Percentiles rank a stretch among this genome's conserved stretches.
phyloP scores from a whole-genome alignment of 1,140 invertebrate genomes.

The Microplitis mediator region DNA sequence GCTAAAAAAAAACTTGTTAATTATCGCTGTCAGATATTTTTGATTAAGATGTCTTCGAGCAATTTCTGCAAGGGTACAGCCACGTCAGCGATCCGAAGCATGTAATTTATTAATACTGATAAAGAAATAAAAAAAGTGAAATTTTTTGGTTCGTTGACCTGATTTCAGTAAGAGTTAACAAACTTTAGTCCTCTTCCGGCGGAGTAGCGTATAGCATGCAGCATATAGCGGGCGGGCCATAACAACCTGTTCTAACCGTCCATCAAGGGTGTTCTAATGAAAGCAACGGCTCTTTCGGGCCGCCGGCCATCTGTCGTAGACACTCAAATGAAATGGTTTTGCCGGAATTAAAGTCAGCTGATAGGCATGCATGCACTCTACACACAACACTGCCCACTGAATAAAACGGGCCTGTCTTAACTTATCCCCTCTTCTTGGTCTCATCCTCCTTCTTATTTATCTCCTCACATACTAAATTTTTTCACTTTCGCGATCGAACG shows the following conservation, averaged over 20 bases:
- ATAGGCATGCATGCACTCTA: slow-evolving; percentile 42
- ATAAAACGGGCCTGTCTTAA: too few species aligned
- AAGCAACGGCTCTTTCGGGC: slow-evolving; percentile 59
- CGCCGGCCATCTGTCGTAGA: slow-evolving; percentile 59
- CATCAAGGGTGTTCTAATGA: slow-evolving; percentile 52
- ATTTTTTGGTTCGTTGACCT: slow-evolving; percentile 25
- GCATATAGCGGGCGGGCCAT: slow-evolving; percentile 32
- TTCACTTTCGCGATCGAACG: too few species aligned
- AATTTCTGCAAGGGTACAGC: too few species aligned
- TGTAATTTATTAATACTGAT: background rate
- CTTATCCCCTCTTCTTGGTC: background rate
- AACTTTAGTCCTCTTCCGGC: slow-evolving; percentile 22
- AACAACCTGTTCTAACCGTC: slow-evolving; percentile 60
- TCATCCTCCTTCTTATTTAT: background rate
- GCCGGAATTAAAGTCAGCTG: slow-evolving; percentile 62
- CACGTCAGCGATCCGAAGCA: too few species aligned
- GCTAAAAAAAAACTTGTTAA: too few species aligned
- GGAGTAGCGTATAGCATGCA: background rate
- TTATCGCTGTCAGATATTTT: too few species aligned
- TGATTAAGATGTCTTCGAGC: too few species aligned
- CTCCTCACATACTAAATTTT: too few species aligned
- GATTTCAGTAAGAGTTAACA: slow-evolving; percentile 23
- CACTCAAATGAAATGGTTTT: slow-evolving; percentile 48
- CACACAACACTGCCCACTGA: slow-evolving; percentile 24
- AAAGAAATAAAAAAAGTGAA: background rate